phyloP scores from a whole-genome alignment of 2,888 invertebrate genomes.

The Corbicula japonica region DNA sequence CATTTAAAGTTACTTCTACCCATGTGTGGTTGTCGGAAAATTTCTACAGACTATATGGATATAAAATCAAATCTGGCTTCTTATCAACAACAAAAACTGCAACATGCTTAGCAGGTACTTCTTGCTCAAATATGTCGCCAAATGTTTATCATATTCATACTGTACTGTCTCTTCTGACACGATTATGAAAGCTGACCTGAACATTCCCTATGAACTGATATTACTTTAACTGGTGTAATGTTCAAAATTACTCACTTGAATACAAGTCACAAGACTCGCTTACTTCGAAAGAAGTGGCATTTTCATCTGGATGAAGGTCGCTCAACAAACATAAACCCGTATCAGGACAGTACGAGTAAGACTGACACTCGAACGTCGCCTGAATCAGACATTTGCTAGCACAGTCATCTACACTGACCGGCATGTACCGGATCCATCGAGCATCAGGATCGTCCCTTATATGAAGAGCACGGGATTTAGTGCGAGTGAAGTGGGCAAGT shows the following conservation, averaged over 20 bases:
- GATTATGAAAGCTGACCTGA: too few relatives aligned
- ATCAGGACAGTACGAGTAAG: slow-evolving; percentile 73
- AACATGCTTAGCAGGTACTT: too few relatives aligned
- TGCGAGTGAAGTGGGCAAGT: slow-evolving; percentile 40
- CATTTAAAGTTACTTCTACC: too few relatives aligned
- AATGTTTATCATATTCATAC: too few relatives aligned
- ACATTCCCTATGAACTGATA: too few relatives aligned
- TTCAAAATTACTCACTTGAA: slow-evolving; percentile 54
- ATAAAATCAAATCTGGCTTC: too few relatives aligned
- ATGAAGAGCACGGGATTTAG: slow-evolving; percentile 6
- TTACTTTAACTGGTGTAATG: too few relatives aligned
- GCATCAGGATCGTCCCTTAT: slow-evolving; percentile 1
- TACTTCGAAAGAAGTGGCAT: slow-evolving; percentile 20
- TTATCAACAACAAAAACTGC: too few relatives aligned
- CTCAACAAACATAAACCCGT: slow-evolving; percentile 69
- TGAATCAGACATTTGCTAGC: slow-evolving; percentile 71
- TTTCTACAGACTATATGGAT: too few relatives aligned
- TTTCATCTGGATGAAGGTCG: slow-evolving; percentile 64
- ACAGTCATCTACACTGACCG: slow-evolving; percentile 77
- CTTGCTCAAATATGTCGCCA: too few relatives aligned
- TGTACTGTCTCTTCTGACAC: too few relatives aligned
- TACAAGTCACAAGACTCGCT: slow-evolving; percentile 52
- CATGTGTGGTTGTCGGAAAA: too few relatives aligned
- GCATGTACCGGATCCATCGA: slow-evolving; percentile 13
- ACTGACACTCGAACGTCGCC: slow-evolving; percentile 70